Evolutionary conservation across 2,113 vertebrate genomes (phyloP), one percentile per base, ranked within the genome.

Genomic region (Rafetus swinhoei): DNA sequence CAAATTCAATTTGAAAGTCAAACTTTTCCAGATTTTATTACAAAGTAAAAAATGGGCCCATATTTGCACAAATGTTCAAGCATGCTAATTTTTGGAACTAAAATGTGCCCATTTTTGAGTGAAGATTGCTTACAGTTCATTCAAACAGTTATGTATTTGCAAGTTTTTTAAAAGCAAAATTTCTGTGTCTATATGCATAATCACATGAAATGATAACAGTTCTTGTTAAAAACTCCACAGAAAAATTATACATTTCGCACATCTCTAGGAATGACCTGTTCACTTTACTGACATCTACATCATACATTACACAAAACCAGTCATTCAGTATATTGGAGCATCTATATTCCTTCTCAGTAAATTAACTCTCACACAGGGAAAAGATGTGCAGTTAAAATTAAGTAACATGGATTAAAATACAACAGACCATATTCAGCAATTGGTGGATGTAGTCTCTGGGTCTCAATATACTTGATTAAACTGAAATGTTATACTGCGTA

Each of bases 1-100:
- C 81, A 79, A 39, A 94, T 77, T 60, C 69, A 89, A 81, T 84
- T 96, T 95, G 94, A 81, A 94, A 88, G 95, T 86, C 55, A 90
- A 89, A 21, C 45, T 77, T 94, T 56, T 82, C 85, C 81, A 85
- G 79, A 55, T 94, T 96, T 96, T 88, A 93, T 90, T 95, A 56
- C 87, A 86, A 77, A 92, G 84, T 95, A 86, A 86, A 0, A 0
- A 86, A 92, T 86, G 95, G 93, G 83, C 82, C 45, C 0, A 0
- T 81, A 83, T 87, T 94, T 95, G 85, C 93, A 90, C 9, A 79
- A 74, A 69, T 65, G 7, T 81, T 93, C 91, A 93, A 87, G 90
- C 84, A 52, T 50, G 27, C 50, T 87, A 25, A 21, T 82, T 93
- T 96, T 87, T 69, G 7, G 72, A 86, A 88, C 79, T 81, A 90